Evolutionary conservation across 2,888 invertebrate genomes (phyloP), one percentile per base, ranked within the genome.

Genomic region (Acanthosepion lycidas): DNA sequence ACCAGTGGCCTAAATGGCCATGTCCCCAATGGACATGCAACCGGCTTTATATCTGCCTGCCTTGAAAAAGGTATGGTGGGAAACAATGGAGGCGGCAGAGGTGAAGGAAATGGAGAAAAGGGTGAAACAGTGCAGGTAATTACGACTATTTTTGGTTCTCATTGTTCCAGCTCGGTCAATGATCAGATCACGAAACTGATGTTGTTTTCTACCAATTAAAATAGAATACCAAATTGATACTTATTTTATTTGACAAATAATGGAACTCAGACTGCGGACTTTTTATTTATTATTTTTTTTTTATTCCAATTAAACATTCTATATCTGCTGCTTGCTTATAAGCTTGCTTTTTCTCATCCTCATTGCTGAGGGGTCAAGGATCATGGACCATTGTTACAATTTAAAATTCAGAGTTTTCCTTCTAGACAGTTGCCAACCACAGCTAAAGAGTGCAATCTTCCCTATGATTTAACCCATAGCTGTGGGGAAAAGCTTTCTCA

Each of bases 1-100:
- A 95, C 96, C 93, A 96, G 96, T 94, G 96, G 96, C 26, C 94
- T 96, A 92, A 96, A 96, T 94, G 96, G 96, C 18, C 96, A 96
- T 94, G 94, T 96, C 15, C 95, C 95, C 51, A 96, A 96, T 94
- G 96, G 96, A 94, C 96, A 96, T 94, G 95, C 96, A 94, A 95
- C 95, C 49, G 94, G 95, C 0, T 95, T 95, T 93, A 94, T 95
- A 42, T 91, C 95, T 92, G 94, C 59, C 20, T 94, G 94, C 53
- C 49, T 51, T 49, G 93, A 93, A 51, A 51, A 93, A 53, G 93
- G 93, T 51, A 48, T 92, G 92, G 51, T 33, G 28, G 92, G 92
- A 28, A 49, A 93, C 53, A 51, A n/a, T 93, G 93, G 51, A 53
- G 93, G 49, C 53, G 28, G 28, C 49, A 49, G 51, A 53, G 28